phyloP scores from a whole-genome alignment of 2,797 vertebrate species.

The Platyrinchus mystaceus region DNA sequence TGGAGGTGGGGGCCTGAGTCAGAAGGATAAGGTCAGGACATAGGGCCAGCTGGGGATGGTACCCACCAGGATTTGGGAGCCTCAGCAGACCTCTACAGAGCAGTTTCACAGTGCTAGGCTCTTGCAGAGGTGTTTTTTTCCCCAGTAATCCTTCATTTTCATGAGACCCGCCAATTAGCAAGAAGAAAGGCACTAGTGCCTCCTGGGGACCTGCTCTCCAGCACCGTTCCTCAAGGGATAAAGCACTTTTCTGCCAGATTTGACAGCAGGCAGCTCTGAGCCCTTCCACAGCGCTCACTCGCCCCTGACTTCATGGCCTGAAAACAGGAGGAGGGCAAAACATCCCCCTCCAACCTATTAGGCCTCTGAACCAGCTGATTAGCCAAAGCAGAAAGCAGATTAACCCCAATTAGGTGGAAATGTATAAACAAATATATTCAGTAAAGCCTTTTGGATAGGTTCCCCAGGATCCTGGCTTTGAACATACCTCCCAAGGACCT shows the following conservation, averaged over 20 bases:
- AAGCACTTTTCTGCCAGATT: background rate
- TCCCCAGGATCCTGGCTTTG: background rate
- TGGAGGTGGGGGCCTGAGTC: background rate
- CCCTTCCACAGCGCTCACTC: rapidly evolving
- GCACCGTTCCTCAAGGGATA: background rate
- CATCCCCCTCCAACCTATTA: background rate
- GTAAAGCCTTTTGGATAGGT: background rate
- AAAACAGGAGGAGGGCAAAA: background rate
- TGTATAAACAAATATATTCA: background rate
- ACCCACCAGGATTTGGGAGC: background rate
- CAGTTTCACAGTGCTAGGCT: background rate
- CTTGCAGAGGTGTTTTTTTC: rapidly evolving
- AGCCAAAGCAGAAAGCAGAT: slow-evolving; percentile 6
- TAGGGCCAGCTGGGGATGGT: background rate
- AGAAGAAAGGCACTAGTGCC: background rate
- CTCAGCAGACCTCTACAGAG: background rate
- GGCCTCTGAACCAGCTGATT: background rate
- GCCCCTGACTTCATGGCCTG: background rate
- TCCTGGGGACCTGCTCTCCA: background rate
- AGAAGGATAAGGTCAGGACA: background rate
- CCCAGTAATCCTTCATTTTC: background rate
- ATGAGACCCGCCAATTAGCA: background rate
- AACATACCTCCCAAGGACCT: background rate
- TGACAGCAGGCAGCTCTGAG: background rate
- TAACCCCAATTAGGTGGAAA: slow-evolving; percentile 30